Percentiles rank a stretch among this genome's conserved stretches.
These are phyloP conservation scores for Camponotus pennsylvanicus DNA, from an alignment of 1,140 invertebrate species.

Conservation along the genomic window DNA sequence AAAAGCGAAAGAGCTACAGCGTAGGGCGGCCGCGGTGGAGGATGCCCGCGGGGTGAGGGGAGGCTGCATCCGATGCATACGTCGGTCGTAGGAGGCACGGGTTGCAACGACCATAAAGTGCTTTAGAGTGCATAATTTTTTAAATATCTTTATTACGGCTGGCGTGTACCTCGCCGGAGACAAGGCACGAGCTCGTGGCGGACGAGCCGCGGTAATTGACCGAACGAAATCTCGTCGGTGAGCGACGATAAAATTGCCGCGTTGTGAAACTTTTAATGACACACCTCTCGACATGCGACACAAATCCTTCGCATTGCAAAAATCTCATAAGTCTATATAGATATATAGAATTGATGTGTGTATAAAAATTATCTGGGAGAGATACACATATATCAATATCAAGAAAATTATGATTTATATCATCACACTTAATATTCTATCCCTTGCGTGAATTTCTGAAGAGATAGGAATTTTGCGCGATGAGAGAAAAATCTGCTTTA, in stretches of 20 bases:
- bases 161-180: slow-evolving; percentile 34
- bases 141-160: slow-evolving; percentile 81
- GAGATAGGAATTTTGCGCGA: background rate
- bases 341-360: background rate
- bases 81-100: slow-evolving; percentile 52
- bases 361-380: background rate
- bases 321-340: background rate
- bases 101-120: slow-evolving; percentile 72
- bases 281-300: slow-evolving; percentile 26
- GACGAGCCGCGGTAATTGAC: slow-evolving; percentile 65
- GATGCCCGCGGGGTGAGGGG: background rate
- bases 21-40: slow-evolving; percentile 11
- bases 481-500: slow-evolving; percentile 11
- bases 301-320: background rate
- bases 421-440: background rate
- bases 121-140: slow-evolving; percentile 78
- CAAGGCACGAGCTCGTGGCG: slow-evolving; percentile 52
- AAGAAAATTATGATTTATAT: no score
- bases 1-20: slow-evolving; percentile 28
- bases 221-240: slow-evolving; percentile 66
- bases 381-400: no score
- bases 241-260: slow-evolving; percentile 65
- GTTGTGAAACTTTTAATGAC: slow-evolving; percentile 69
- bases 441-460: background rate
- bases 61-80: slow-evolving; percentile 45